These are phyloP conservation scores for Tenthredo notha DNA, from an alignment of 2,888 invertebrate genomes.

Conservation along the genomic window DNA sequence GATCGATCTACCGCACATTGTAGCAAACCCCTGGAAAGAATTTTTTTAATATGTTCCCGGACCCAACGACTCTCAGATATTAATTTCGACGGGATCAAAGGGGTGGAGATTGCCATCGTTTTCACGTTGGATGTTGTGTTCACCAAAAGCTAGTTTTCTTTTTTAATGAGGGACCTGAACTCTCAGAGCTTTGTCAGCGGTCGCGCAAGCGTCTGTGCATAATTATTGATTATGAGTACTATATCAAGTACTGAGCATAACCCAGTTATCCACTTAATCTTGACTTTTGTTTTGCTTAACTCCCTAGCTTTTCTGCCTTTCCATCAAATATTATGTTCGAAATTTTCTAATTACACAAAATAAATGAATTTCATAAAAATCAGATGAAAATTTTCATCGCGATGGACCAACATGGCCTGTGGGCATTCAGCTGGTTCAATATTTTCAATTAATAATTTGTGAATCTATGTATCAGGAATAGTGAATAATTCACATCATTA, in stretches of 20 bases:
- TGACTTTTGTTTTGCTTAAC: neutral
- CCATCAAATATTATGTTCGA: neutral
- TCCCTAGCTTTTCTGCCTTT: neutral
- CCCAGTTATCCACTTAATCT: neutral
- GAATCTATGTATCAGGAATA: too few species aligned
- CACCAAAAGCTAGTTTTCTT: neutral
- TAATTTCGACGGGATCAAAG: conserved; percentile 14
- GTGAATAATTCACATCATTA: neutral
- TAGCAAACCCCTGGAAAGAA: neutral
- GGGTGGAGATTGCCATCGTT: neutral
- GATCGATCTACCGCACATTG: neutral
- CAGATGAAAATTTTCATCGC: neutral
- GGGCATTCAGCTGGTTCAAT: neutral
- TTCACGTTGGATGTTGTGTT: neutral
- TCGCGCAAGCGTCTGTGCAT: neutral
- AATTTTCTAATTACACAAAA: neutral
- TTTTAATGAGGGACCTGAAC: conserved; percentile 1
- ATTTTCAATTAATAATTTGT: neutral
- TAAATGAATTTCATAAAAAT: neutral
- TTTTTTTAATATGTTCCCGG: neutral
- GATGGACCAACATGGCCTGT: neutral
- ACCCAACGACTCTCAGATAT: neutral
- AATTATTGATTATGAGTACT: conserved; percentile 9
- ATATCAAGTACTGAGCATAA: neutral
- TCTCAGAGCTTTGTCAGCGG: conserved; percentile 16